Percentiles rank a stretch among this genome's conserved stretches.
Conservation (phyloP, 2,113 vertebrate species). For the Sceloporus undulatus region DNA sequence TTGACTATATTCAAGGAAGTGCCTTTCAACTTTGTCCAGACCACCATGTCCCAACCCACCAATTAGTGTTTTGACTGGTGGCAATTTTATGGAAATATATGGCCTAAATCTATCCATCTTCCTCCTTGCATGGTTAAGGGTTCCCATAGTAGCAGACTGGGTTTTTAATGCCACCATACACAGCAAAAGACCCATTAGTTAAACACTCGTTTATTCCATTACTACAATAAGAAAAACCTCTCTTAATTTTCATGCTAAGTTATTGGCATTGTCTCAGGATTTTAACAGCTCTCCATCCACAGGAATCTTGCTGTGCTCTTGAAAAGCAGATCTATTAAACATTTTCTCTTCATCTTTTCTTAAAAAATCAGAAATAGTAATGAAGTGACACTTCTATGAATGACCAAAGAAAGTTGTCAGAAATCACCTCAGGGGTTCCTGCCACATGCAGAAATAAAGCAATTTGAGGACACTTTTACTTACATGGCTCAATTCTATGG, state of each 20-base stretch:
- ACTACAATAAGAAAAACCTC: background rate
- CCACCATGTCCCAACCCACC: too few species aligned
- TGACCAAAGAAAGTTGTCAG: constrained; percentile 55
- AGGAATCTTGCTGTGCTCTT: constrained; percentile 12
- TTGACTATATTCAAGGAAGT: too few species aligned
- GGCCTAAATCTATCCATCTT: background rate
- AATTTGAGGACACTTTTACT: background rate
- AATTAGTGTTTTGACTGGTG: too few species aligned
- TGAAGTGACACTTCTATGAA: constrained; percentile 34
- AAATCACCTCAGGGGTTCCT: constrained; percentile 8
- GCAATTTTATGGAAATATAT: background rate
- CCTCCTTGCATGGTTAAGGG: background rate
- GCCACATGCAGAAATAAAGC: constrained; percentile 5
- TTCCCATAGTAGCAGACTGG: background rate
- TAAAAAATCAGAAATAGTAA: constrained; percentile 11
- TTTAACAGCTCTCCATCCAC: background rate
- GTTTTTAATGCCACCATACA: background rate
- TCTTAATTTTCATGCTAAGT: background rate
- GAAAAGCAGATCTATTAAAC: constrained; percentile 40
- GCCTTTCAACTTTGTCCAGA: too few species aligned
- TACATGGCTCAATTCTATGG: background rate
- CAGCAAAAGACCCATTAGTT: background rate
- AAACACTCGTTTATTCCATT: background rate
- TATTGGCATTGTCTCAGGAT: background rate
- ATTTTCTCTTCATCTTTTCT: constrained; percentile 9